Evolutionary conservation across 2,113 vertebrate genomes (phyloP), one percentile per base, ranked within the genome.

Genomic region (Heliornis fulica): DNA sequence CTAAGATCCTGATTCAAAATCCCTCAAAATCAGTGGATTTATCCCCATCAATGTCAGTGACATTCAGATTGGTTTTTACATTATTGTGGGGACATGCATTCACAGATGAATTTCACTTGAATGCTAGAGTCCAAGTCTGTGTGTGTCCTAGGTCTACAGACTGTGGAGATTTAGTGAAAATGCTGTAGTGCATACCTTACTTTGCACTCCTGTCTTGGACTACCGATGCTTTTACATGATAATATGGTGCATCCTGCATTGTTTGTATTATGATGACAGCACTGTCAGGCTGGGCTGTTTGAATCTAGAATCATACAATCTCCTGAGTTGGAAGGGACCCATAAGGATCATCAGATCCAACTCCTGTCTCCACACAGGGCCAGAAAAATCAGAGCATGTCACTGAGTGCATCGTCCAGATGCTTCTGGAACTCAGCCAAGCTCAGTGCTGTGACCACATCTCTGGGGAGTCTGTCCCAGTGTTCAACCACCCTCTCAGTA

Each of bases 201-300:
- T 45, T 74, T 59, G 32, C 2, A 21, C 26, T 61, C 15, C 14
- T 43, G 18, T 5, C 20, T 63, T 40, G 38, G 28, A 61, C 21
- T 6, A 57, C 50, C 3, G 4, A 2, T 18, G 57, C 25, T 65
- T 48, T 75, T 19, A 31, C 36, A 41, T 21, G 36, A 36, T 16
- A 56, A 40, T 18, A 23, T 1, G 5, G n/a, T 31, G 36, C 8
- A 6, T 38, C 36, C 51, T 0, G 0, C 36, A 40, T 69, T 5
- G 21, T 15, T 46, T 60, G 21, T 54, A 29, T 0, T 54, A 29
- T 0, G 3, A 4, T 41, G 64, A 17, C 20, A 69, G 32, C 40
- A 18, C 11, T 53, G 29, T 59, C 38, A 61, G 38, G 29, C 34
- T 57, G 31, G 32, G 45, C 48, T 77, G 43, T 48, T 80, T 65